Conservation (phyloP, 2,113 vertebrate species). For the Pangasianodon hypophthalmus region DNA sequence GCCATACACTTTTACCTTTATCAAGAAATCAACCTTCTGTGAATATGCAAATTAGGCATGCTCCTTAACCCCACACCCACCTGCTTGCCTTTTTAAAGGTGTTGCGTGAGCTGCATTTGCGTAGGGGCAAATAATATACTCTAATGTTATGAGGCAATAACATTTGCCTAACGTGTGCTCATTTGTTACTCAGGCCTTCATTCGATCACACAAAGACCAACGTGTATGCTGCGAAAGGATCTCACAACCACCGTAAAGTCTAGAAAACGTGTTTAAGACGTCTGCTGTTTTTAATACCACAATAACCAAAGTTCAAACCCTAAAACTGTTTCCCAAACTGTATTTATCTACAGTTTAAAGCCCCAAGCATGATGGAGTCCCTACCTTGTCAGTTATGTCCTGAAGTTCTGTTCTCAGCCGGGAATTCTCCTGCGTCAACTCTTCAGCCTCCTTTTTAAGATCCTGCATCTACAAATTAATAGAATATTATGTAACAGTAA, state of each 20-base stretch:
- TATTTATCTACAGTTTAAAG: background rate
- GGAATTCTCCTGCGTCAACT: slow-evolving; percentile 8
- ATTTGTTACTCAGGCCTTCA: background rate
- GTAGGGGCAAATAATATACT: no score
- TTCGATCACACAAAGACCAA: background rate
- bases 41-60: no score
- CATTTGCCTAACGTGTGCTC: background rate
- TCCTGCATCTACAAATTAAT: background rate
- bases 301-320: background rate
- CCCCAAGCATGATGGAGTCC: background rate
- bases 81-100: no score
- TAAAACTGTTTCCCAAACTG: background rate
- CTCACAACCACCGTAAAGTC: no score
- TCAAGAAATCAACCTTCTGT: no score
- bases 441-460: slow-evolving; percentile 19
- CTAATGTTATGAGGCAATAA: background rate
- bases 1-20: no score
- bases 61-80: no score
- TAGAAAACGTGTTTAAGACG: background rate
- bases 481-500: no score
- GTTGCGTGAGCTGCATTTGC: no score
- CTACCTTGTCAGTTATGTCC: slow-evolving; percentile 37
- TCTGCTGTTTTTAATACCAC: background rate
- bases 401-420: slow-evolving; percentile 26
- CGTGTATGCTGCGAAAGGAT: background rate